Conservation (phyloP, 1,140 invertebrate genomes). For the Diachasma alloeum region DNA sequence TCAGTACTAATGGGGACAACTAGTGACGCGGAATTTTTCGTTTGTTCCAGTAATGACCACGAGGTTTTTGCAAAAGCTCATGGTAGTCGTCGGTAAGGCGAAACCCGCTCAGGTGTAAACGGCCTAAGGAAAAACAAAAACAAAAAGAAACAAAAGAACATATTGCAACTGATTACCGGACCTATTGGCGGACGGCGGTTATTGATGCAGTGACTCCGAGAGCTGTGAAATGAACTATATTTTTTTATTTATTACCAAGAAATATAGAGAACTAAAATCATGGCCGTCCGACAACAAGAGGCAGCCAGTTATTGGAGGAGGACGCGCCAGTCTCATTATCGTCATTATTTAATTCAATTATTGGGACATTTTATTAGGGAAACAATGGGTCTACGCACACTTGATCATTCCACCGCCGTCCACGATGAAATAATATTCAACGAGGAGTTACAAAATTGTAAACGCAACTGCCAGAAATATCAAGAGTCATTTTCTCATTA, state of each 20-base stretch:
- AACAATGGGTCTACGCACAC: neutral
- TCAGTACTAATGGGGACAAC: neutral
- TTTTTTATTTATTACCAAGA: constrained; percentile 1
- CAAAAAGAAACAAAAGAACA: neutral
- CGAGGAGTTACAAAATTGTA: neutral
- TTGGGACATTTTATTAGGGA: neutral
- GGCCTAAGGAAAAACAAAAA: constrained; percentile 27
- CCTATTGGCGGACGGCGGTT: neutral
- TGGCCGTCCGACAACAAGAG: neutral
- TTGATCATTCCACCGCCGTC: neutral
- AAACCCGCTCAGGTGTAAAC: constrained; percentile 73
- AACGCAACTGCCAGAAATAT: neutral
- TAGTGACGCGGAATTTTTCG: neutral
- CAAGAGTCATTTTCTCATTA: neutral
- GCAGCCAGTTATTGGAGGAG: constrained; percentile 25
- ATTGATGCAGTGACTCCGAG: neutral
- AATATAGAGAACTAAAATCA: neutral
- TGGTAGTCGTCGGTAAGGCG: constrained; percentile 74
- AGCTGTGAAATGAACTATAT: constrained; percentile 2
- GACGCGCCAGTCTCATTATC: constrained; percentile 11
- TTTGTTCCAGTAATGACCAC: constrained; percentile 70
- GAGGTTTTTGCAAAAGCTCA: constrained; percentile 71
- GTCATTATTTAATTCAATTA: neutral
- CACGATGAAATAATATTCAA: neutral
- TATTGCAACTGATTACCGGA: neutral